Evolutionary conservation across 2,888 invertebrate genomes (phyloP), one percentile per base, ranked within the genome.

Genomic region (Theretra japonica): DNA sequence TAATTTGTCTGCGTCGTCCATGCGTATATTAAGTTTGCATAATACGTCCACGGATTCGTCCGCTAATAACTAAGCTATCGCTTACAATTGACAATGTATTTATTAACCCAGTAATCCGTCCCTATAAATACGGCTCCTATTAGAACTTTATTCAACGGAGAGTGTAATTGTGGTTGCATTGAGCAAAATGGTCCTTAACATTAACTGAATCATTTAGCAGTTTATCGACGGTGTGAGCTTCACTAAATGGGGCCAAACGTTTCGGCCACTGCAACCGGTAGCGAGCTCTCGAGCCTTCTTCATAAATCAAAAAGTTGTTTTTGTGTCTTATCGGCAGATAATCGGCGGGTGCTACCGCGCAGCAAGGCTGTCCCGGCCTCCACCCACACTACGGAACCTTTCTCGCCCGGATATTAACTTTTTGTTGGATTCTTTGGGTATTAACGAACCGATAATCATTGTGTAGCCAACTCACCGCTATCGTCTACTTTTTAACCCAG

Each of bases 301-400:
- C 92, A 93, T 93, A 93, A 93, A 93, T 93, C 93, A 93, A 93
- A 92, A 92, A 88, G 92, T 89, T 90, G 93, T 92, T 92, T 93
- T 93, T 92, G 89, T 92, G 88, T 86, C 86, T 91, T 93, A 94
- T 92, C 93, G 89, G 84, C 87, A 87, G 89, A 91, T 92, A 92
- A 93, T 93, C 92, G 90, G 88, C 88, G 88, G 91, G 89, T 81
- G 90, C 93, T 92, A 91, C 92, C 80, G 90, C 87, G 82, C 86
- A 85, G 85, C 87, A 78, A 75, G 41, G 48, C 23, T 41, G 65
- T 48, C 23, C 80, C 75, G 76, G 74, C 76, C 76, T 77, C 79
- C 76, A 80, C 78, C 73, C 65, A 74, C 74, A 75, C 77, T 75
- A 75, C 71, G 70, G 74, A 76, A 73, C 83, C 80, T 80, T 78